Evolutionary conservation across 1,140 invertebrate genomes (phyloP), one percentile per base, ranked within the genome.

Genomic region (Zaprionus inermis): DNA sequence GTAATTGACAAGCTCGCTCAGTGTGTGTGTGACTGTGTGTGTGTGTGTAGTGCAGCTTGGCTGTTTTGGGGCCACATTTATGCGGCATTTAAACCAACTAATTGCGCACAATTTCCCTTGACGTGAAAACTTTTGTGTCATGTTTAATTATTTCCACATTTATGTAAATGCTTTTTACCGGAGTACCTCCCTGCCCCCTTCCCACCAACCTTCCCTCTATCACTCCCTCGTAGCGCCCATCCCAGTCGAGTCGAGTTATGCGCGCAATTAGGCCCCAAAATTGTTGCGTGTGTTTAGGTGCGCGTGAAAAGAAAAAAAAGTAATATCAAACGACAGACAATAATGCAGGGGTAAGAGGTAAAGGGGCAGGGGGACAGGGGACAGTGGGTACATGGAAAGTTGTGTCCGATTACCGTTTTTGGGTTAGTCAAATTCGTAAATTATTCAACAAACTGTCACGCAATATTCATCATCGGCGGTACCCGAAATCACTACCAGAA

Each of bases 21-120:
- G 11, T 34, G 5, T 34, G 5, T 14, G 11, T 22, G 12, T 56
- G 12, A 24, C 9, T 41, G 38, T 41, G 38, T 16, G 38, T 41
- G 14, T n/a, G 9, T 22, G 46, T 9, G 18, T 18, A 18, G n/a
- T 6, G 16, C 7, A 14, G 20, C 22, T 22, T 51, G 49, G 20
- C n/a, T 76, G 10, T 49, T 49, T 49, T 22, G 44, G 44, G 16
- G 75, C 58, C 68, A 79, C 84, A 76, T 89, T 89, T 91, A 91
- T 89, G 83, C 89, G 89, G 83, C 89, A 91, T 80, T 91, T 91
- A 91, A 91, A 89, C 89, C 81, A 70, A 83, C 76, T 91, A 91
- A 91, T 91, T 91, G 88, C 76, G 63, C 55, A 72, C 81, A 83
- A 88, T 88, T 88, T 80, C 76, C 75, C 79, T 69, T 28, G 24